A percentile compares a stretch with the other conserved stretches of the same genome.
phyloP scores from a whole-genome alignment of 2,888 invertebrate genomes.

The Rhagonycha lutea region DNA sequence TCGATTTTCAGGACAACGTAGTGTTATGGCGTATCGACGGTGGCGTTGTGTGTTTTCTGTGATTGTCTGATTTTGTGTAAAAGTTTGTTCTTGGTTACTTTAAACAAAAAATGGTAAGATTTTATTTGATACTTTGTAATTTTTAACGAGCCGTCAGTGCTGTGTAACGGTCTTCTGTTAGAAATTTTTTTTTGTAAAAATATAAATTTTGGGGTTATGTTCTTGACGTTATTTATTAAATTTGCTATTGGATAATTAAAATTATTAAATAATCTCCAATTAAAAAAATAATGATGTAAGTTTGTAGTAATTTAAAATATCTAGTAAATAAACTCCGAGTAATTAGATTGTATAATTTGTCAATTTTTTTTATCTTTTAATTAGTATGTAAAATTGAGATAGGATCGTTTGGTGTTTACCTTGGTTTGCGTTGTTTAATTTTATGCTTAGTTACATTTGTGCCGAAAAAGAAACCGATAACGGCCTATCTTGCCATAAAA shows the following conservation, averaged over 20 bases:
- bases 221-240: background rate
- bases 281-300: background rate
- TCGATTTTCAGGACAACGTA: background rate
- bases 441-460: background rate
- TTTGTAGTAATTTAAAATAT: background rate
- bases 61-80: background rate
- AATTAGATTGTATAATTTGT: background rate
- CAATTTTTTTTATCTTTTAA: background rate
- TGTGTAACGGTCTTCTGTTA: background rate
- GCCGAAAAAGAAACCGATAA: background rate
- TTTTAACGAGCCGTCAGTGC: background rate
- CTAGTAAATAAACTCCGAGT: background rate
- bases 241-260: background rate
- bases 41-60: background rate
- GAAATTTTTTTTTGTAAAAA: background rate
- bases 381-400: background rate
- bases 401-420: background rate
- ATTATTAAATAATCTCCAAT: background rate
- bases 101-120: background rate
- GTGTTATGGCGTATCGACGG: background rate
- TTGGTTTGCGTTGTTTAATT: background rate
- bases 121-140: background rate
- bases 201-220: slow-evolving; percentile 9
- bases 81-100: background rate
- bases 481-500: background rate